Conservation (phyloP, 2,797 vertebrate species). For the Harpagifer antarcticus region DNA sequence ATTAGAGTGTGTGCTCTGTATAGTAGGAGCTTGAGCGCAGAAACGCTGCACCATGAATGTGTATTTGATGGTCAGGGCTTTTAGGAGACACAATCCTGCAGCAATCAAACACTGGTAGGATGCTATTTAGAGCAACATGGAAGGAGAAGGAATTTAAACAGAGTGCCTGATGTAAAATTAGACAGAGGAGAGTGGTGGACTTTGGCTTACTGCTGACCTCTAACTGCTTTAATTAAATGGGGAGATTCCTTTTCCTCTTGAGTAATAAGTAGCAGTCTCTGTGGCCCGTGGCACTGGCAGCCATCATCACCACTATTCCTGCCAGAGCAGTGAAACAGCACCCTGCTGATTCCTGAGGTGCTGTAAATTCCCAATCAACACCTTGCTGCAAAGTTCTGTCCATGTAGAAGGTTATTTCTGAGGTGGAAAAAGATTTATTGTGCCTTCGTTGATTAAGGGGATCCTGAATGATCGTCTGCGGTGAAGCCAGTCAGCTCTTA, state of each 20-base stretch:
- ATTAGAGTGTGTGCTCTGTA: conserved; percentile 70
- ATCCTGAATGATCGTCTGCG: conserved; percentile 52
- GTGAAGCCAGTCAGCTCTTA: conserved; percentile 48
- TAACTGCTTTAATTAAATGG: conserved; percentile 80
- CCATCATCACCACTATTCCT: conserved; percentile 44
- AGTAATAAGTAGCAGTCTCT: conserved; percentile 74
- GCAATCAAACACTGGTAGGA: conserved; percentile 71
- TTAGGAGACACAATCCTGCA: conserved; percentile 63
- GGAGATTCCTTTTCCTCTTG: conserved; percentile 75
- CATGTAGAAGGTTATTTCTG: conserved; percentile 38
- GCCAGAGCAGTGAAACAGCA: conserved; percentile 46
- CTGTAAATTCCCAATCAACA: conserved; percentile 40
- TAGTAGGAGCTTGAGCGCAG: conserved; percentile 39
- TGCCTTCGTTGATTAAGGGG: conserved; percentile 45
- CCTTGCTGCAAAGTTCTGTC: conserved; percentile 38
- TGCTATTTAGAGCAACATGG: conserved; percentile 73
- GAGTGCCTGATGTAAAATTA: conserved; percentile 71
- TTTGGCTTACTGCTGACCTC: conserved; percentile 73
- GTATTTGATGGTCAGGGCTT: conserved; percentile 66
- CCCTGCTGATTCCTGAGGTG: conserved; percentile 37
- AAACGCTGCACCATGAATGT: conserved; percentile 40
- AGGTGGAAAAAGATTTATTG: conserved; percentile 39
- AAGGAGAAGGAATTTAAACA: conserved; percentile 67
- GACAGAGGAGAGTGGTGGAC: conserved; percentile 69
- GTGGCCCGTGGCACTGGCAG: conserved; percentile 51